Conservation (phyloP, 2,797 vertebrate species). For the Leptodactylus fallax region DNA sequence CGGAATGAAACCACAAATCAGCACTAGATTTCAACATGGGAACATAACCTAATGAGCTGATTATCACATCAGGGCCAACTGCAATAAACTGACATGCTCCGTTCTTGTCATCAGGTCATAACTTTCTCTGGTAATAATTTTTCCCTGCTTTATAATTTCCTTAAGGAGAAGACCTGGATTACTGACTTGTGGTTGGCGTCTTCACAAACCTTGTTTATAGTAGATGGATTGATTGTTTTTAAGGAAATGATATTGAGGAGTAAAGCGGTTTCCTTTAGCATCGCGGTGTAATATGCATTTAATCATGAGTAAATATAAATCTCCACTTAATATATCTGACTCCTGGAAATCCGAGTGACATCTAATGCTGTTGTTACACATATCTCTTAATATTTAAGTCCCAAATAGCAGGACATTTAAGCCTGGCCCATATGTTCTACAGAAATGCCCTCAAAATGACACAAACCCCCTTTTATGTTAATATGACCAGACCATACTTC, state of each 20-base stretch:
- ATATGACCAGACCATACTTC: no score
- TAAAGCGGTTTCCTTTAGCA: background rate
- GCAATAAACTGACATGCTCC: background rate
- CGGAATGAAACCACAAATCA: no score
- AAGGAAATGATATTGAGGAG: background rate
- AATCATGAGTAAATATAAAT: background rate
- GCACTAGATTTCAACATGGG: no score
- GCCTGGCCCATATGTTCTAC: no score
- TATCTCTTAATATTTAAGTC: no score
- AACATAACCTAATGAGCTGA: no score
- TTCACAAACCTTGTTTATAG: slow-evolving; percentile 1
- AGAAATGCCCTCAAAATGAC: no score
- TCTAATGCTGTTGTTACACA: no score
- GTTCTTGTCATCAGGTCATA: background rate
- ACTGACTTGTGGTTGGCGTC: background rate
- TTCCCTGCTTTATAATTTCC: background rate
- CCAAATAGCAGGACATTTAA: no score
- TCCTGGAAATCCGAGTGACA: no score
- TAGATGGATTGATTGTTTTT: background rate
- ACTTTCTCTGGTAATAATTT: background rate
- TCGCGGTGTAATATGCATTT: background rate
- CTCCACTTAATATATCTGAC: background rate
- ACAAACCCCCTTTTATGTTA: no score
- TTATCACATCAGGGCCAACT: background rate
- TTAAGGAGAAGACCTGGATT: background rate